Conservation (phyloP, 2,797 vertebrate genomes). For the Cirrhinus molitorella region DNA sequence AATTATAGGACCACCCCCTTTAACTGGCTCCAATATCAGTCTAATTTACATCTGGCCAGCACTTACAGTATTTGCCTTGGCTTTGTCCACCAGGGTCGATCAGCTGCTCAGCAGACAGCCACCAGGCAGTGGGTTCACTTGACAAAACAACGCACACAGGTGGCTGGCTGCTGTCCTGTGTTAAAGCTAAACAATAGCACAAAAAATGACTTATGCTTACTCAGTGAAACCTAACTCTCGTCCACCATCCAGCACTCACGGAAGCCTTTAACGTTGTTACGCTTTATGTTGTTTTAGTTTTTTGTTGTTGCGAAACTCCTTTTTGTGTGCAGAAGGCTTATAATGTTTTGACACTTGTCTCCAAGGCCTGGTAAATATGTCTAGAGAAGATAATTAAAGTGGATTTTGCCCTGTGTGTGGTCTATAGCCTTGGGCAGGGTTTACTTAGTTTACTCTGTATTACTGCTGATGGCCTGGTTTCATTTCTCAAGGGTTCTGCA, state of each 20-base stretch:
- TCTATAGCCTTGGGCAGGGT: background rate
- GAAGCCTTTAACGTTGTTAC: background rate
- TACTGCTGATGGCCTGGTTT: conserved; percentile 23
- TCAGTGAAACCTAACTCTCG: conserved; percentile 35
- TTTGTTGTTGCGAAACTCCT: background rate
- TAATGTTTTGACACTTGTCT: background rate
- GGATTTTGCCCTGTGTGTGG: conserved; percentile 4
- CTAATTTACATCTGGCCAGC: background rate
- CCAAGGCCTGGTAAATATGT: background rate
- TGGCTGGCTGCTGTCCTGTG: conserved; percentile 65
- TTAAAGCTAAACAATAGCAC: conserved; percentile 68
- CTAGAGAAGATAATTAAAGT: background rate
- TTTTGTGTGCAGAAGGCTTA: background rate
- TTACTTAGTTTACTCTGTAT: conserved; percentile 12
- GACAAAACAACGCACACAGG: conserved; percentile 65
- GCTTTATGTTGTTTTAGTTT: conserved; percentile 2
- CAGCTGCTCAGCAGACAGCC: conserved; percentile 57
- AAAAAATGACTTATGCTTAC: conserved; percentile 50
- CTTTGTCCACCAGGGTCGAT: background rate
- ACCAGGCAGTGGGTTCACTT: conserved; percentile 62
- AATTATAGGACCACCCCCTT: background rate
- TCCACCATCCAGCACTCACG: too few relatives aligned
- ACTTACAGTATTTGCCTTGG: background rate
- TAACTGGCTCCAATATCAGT: background rate
- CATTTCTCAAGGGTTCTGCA: background rate